Evolutionary conservation across 1,140 invertebrate genomes (phyloP).

Genomic region (Potamilus streckersoni): DNA sequence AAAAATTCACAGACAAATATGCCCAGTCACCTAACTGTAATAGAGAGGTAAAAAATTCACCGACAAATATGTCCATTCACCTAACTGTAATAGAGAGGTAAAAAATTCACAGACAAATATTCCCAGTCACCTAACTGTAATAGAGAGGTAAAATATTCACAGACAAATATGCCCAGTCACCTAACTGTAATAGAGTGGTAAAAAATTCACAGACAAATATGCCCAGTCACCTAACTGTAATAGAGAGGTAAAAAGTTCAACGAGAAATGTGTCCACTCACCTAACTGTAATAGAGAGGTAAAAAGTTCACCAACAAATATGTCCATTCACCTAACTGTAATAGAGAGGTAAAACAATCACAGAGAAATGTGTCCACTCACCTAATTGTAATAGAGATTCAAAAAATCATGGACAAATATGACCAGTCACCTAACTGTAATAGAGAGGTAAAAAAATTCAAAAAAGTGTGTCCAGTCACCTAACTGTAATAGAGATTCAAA

Average conservation of each 20-base stretch:
- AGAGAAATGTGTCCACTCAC: neutral
- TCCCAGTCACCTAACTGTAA: no score
- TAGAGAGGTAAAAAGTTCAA: neutral
- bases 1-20: conserved; percentile 57
- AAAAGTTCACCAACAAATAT: conserved; percentile 57
- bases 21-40: conserved; percentile 63
- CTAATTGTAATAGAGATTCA: neutral
- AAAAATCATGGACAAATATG: no score
- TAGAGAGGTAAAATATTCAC: conserved; percentile 27
- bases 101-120: no score
- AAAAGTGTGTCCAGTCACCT: conserved; percentile 55
- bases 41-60: conserved; percentile 49
- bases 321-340: conserved; percentile 63
- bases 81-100: neutral
- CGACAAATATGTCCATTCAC: neutral
- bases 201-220: neutral
- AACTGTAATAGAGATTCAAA: conserved; percentile 64
- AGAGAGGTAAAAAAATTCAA: no score
- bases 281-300: no score
- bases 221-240: neutral
- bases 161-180: conserved; percentile 60
- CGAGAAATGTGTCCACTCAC: no score
- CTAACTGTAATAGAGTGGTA: conserved; percentile 65
- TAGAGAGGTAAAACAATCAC: conserved; percentile 48
- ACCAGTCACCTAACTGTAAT: no score